Evolutionary conservation across 2,113 vertebrate genomes (phyloP).

Genomic region (Phrynocephalus versicolor): DNA sequence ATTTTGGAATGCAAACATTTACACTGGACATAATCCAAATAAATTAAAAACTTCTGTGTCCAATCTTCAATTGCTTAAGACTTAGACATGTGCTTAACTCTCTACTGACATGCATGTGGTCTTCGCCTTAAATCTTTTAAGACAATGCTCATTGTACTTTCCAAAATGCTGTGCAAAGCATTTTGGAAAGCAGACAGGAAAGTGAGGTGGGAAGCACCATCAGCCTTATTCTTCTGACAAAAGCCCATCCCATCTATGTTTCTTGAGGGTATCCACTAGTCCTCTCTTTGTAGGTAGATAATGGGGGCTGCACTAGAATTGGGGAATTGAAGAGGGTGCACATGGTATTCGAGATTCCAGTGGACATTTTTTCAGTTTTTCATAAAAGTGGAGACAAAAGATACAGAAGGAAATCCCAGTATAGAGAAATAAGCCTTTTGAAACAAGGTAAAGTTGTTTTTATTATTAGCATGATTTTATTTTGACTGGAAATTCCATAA

Average conservation of each 20-base stretch:
- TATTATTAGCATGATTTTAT: constrained; percentile 41
- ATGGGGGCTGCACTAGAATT: neutral
- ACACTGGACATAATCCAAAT: constrained; percentile 34
- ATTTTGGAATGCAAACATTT: constrained; percentile 60
- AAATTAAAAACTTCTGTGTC: neutral
- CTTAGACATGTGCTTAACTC: neutral
- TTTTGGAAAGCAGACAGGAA: neutral
- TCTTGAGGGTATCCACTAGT: neutral
- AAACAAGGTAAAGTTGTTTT: constrained; percentile 24
- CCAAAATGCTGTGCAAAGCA: neutral
- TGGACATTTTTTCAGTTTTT: constrained; percentile 44
- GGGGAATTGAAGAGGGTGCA: neutral
- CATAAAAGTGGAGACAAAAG: neutral
- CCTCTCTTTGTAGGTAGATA: neutral
- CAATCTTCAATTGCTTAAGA: neutral
- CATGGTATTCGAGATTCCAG: no score
- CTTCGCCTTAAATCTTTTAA: neutral
- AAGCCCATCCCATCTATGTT: neutral
- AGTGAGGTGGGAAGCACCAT: no score
- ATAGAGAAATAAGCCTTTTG: constrained; percentile 47
- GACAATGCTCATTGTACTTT: neutral
- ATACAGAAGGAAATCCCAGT: constrained; percentile 42
- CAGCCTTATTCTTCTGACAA: neutral
- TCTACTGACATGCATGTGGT: neutral
- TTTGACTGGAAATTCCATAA: constrained; percentile 14